These are phyloP conservation scores for Colletes gigas DNA, from an alignment of 1,140 invertebrate genomes.

Conservation along the genomic window DNA sequence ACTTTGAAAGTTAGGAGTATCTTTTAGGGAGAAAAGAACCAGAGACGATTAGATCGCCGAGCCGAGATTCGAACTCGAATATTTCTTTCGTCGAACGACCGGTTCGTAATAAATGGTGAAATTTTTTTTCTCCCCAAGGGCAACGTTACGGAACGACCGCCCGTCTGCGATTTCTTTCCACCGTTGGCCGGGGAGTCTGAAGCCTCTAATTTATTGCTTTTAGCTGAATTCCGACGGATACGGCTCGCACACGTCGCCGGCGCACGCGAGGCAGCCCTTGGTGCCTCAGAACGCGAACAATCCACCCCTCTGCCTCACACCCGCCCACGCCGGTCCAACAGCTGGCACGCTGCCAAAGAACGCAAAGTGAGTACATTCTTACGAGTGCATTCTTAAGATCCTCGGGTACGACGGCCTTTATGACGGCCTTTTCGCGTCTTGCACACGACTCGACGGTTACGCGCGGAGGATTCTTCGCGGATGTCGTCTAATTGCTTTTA, in stretches of 20 bases:
- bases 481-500: slow-evolving; percentile 30
- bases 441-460: too few relatives aligned
- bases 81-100: background rate
- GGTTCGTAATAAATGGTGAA: background rate
- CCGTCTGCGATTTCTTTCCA: background rate
- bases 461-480: background rate
- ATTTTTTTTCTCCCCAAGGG: background rate
- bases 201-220: slow-evolving; percentile 24
- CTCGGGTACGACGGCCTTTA: slow-evolving; percentile 19
- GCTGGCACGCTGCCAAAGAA: slow-evolving; percentile 87
- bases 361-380: slow-evolving; percentile 89
- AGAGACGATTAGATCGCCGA: background rate
- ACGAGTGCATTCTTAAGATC: slow-evolving; percentile 46
- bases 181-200: background rate
- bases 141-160: background rate
- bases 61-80: background rate
- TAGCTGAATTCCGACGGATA: slow-evolving; percentile 90
- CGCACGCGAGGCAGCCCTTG: slow-evolving; percentile 86
- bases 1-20: background rate
- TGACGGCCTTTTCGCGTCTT: background rate
- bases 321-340: slow-evolving; percentile 76
- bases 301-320: slow-evolving; percentile 82
- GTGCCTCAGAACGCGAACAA: slow-evolving; percentile 83
- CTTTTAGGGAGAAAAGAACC: background rate
- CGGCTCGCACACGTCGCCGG: slow-evolving; percentile 91